Percentiles rank a stretch among this genome's conserved stretches.
Evolutionary conservation across 1,140 invertebrate species (phyloP).

Genomic region (Antheraea pernyi): DNA sequence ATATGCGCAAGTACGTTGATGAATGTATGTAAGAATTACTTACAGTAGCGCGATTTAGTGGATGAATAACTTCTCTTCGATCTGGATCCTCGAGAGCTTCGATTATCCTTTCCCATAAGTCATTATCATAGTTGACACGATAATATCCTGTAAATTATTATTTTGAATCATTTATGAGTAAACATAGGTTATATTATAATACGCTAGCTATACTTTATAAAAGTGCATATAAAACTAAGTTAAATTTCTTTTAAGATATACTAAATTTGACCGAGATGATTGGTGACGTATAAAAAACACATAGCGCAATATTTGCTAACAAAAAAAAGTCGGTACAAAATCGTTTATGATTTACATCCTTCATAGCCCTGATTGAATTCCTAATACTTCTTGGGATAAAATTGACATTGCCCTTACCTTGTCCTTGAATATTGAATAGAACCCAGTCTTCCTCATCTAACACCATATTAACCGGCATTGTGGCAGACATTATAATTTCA

Average conservation of each 20-base stretch:
- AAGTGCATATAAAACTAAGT: too few relatives aligned
- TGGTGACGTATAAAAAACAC: too few relatives aligned
- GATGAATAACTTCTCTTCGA: conserved; percentile 73
- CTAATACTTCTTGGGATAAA: background rate
- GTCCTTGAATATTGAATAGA: conserved; percentile 82
- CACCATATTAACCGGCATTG: conserved; percentile 34
- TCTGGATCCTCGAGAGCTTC: conserved; percentile 64
- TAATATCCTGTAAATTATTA: conserved; percentile 79
- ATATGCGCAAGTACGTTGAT: too few relatives aligned
- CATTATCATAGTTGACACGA: conserved; percentile 82
- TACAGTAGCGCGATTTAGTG: conserved; percentile 82
- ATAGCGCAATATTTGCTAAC: too few relatives aligned
- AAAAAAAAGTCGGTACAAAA: too few relatives aligned
- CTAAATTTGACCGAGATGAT: too few relatives aligned
- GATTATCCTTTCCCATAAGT: conserved; percentile 78
- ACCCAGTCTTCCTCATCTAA: conserved; percentile 80
- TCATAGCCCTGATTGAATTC: too few relatives aligned
- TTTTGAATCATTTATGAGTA: background rate
- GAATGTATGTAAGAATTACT: too few relatives aligned
- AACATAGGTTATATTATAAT: too few relatives aligned
- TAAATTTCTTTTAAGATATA: too few relatives aligned
- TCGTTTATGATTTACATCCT: too few relatives aligned
- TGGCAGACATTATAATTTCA: conserved; percentile 32
- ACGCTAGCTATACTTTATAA: too few relatives aligned
- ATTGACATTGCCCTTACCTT: conserved; percentile 66